phyloP scores from a whole-genome alignment of 53 echinoderm and acorn worm species.

The Echinometra lucunter region DNA sequence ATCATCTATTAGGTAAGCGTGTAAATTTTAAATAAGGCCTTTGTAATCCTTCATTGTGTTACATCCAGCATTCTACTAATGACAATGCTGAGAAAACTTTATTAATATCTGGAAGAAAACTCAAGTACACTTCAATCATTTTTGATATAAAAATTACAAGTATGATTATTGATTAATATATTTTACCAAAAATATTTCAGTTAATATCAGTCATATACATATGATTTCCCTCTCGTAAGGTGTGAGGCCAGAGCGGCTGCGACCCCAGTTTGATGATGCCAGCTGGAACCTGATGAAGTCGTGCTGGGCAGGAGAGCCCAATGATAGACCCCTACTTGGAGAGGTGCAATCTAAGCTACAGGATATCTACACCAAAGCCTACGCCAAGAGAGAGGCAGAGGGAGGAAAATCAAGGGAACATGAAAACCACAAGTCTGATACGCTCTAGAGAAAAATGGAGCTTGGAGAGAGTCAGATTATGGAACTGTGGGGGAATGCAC shows the following conservation, averaged over 20 bases:
- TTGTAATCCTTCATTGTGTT: too few relatives aligned
- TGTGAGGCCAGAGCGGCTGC: constrained; percentile 89
- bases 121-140: too few relatives aligned
- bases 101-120: too few relatives aligned
- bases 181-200: too few relatives aligned
- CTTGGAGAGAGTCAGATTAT: neutral
- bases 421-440: constrained; percentile 53
- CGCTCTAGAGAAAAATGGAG: neutral
- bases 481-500: neutral
- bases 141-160: too few relatives aligned
- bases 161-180: too few relatives aligned
- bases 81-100: too few relatives aligned
- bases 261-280: constrained; percentile 84
- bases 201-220: neutral
- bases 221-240: constrained; percentile 70
- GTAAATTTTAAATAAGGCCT: too few relatives aligned
- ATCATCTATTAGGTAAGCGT: too few relatives aligned
- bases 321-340: constrained; percentile 93
- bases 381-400: constrained; percentile 57
- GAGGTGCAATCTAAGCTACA: constrained; percentile 85
- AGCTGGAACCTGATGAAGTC: constrained; percentile 92
- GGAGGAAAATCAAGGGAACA: neutral
- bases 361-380: constrained; percentile 78
- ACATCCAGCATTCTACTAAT: too few relatives aligned
- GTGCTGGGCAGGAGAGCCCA: constrained; percentile 94